A percentile compares a stretch with the other conserved stretches of the same genome.
These are phyloP conservation scores for Dichetophora obliterata DNA, from an alignment of 2,888 invertebrate species.

Conservation along the genomic window DNA sequence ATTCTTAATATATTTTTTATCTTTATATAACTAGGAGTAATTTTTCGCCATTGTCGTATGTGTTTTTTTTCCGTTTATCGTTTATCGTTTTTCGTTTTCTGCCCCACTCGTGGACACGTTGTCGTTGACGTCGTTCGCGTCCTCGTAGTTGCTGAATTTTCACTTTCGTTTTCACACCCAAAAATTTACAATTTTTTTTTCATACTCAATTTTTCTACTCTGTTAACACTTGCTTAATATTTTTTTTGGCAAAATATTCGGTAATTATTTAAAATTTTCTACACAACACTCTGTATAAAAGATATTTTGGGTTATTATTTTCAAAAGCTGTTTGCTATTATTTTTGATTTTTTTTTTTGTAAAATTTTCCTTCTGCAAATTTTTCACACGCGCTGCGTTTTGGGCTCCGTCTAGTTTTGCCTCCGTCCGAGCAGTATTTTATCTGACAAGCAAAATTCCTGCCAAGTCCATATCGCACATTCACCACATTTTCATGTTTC, in stretches of 20 bases:
- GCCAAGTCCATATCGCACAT: background rate
- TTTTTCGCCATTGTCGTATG: background rate
- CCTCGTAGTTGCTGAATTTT: constrained; percentile 58
- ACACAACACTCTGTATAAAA: background rate
- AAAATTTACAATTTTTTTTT: constrained; percentile 50
- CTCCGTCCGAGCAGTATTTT: constrained; percentile 35
- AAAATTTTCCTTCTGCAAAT: constrained; percentile 4
- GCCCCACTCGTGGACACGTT: constrained; percentile 43
- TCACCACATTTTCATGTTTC: constrained; percentile 16
- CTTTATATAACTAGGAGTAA: background rate
- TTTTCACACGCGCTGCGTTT: constrained; percentile 17
- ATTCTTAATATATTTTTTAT: constrained; percentile 15
- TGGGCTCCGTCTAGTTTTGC: constrained; percentile 27
- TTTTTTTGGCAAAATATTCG: background rate
- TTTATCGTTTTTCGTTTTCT: constrained; percentile 27
- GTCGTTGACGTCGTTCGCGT: constrained; percentile 48
- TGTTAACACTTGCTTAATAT: constrained; percentile 14
- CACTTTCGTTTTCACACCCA: constrained; percentile 68
- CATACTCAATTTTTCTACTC: constrained; percentile 26
- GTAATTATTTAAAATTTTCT: constrained; percentile 21
- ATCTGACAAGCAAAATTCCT: constrained; percentile 40
- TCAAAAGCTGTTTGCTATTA: constrained; percentile 5
- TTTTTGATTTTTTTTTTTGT: constrained; percentile 13
- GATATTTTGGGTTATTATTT: constrained; percentile 24
- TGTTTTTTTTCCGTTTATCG: background rate